These are phyloP conservation scores for Meliscaeva auricollis DNA, from an alignment of 2,888 invertebrate genomes.

Conservation along the genomic window DNA sequence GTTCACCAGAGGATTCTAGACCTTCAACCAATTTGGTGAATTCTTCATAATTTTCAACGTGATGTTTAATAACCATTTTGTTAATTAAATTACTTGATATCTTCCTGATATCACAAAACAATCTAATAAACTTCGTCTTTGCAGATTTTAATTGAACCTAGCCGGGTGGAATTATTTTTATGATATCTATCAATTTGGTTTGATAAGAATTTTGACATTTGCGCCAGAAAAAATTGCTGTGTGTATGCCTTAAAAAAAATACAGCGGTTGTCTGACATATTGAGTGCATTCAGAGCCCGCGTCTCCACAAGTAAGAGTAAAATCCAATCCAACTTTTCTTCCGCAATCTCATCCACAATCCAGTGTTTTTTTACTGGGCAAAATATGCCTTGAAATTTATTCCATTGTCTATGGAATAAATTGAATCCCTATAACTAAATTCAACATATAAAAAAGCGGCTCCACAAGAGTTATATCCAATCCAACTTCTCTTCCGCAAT, in stretches of 20 bases:
- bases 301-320: too few relatives aligned
- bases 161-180: slow-evolving; percentile 2
- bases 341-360: too few relatives aligned
- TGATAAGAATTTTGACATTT: slow-evolving; percentile 25
- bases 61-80: slow-evolving; percentile 83
- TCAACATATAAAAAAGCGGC: too few relatives aligned
- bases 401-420: too few relatives aligned
- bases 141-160: neutral
- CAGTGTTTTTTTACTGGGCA: too few relatives aligned
- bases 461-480: too few relatives aligned
- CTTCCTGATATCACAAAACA: slow-evolving; percentile 71
- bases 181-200: neutral
- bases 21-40: slow-evolving; percentile 83
- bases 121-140: slow-evolving; percentile 64
- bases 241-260: too few relatives aligned
- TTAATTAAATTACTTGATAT: slow-evolving; percentile 48
- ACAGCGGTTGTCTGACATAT: slow-evolving; percentile 10
- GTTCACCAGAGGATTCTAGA: slow-evolving; percentile 80
- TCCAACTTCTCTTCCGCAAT: too few relatives aligned
- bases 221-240: neutral
- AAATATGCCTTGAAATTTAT: too few relatives aligned
- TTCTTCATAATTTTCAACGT: slow-evolving; percentile 83
- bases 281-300: too few relatives aligned
- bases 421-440: too few relatives aligned
- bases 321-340: too few relatives aligned